Evolutionary conservation across 2,888 invertebrate genomes (phyloP).

Genomic region (Beris morrisii): DNA sequence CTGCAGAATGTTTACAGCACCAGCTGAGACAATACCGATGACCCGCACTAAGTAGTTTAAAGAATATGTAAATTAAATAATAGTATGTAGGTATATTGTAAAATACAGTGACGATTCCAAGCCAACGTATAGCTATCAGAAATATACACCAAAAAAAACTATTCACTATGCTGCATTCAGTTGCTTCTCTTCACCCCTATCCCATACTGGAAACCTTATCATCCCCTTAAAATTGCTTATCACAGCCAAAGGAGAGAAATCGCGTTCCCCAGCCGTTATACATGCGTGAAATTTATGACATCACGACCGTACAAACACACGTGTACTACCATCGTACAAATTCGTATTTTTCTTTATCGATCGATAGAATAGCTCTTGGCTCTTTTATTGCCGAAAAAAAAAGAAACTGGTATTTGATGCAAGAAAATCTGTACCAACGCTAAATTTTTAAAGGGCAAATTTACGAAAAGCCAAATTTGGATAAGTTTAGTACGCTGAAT

Average conservation of each 20-base stretch:
- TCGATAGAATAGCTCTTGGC: constrained; percentile 36
- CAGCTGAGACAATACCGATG: no score
- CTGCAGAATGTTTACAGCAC: no score
- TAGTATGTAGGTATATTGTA: no score
- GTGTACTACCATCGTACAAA: constrained; percentile 38
- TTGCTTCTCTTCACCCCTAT: neutral
- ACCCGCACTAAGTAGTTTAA: no score
- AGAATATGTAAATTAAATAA: no score
- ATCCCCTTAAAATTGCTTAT: neutral
- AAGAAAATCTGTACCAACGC: constrained; percentile 3
- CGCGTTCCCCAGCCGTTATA: constrained; percentile 24
- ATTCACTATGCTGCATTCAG: neutral
- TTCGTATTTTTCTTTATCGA: constrained; percentile 40
- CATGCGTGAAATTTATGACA: constrained; percentile 37
- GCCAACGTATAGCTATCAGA: no score
- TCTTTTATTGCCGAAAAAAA: constrained; percentile 26
- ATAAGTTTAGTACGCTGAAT: neutral
- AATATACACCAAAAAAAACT: neutral
- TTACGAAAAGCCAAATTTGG: constrained; percentile 1
- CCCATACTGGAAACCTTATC: neutral
- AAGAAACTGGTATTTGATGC: constrained; percentile 8
- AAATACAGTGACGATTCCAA: no score
- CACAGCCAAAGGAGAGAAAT: constrained; percentile 1
- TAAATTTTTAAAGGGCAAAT: neutral
- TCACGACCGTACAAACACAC: constrained; percentile 39